phyloP scores from a whole-genome alignment of 2,797 vertebrate species.

The Sebastes trivittatus region DNA sequence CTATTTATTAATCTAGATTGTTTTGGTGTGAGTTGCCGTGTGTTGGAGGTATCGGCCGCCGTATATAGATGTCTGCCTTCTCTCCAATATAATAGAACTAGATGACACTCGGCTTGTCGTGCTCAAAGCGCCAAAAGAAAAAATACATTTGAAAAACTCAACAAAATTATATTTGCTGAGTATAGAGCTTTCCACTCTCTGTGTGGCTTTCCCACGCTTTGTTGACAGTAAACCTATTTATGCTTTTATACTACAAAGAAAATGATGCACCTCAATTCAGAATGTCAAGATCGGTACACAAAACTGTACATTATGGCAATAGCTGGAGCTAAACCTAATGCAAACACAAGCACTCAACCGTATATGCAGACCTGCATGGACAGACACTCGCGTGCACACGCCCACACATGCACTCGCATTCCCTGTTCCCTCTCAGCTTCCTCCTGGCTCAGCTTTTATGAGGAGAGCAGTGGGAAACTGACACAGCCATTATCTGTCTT shows the following conservation, averaged over 20 bases:
- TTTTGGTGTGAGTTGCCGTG: too few species aligned
- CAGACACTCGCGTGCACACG: neutral
- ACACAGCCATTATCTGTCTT: slow-evolving; percentile 52
- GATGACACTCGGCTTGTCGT: too few species aligned
- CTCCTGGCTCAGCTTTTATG: slow-evolving; percentile 67
- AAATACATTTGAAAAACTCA: too few species aligned
- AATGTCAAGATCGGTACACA: neutral
- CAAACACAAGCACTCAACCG: neutral
- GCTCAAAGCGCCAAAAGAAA: too few species aligned
- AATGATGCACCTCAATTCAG: neutral
- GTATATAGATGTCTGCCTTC: too few species aligned
- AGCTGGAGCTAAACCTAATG: neutral
- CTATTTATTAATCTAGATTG: too few species aligned
- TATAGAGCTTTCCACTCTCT: neutral
- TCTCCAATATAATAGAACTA: too few species aligned
- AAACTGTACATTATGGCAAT: neutral
- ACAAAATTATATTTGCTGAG: too few species aligned
- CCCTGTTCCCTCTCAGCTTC: slow-evolving; percentile 58
- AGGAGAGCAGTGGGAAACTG: slow-evolving; percentile 73
- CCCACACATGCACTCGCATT: neutral
- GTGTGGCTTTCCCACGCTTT: neutral
- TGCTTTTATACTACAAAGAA: neutral
- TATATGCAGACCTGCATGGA: neutral
- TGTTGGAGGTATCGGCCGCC: too few species aligned
- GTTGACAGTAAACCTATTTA: neutral